Evolutionary conservation across 2,113 vertebrate genomes (phyloP).

Genomic region (Rattus rattus): DNA sequence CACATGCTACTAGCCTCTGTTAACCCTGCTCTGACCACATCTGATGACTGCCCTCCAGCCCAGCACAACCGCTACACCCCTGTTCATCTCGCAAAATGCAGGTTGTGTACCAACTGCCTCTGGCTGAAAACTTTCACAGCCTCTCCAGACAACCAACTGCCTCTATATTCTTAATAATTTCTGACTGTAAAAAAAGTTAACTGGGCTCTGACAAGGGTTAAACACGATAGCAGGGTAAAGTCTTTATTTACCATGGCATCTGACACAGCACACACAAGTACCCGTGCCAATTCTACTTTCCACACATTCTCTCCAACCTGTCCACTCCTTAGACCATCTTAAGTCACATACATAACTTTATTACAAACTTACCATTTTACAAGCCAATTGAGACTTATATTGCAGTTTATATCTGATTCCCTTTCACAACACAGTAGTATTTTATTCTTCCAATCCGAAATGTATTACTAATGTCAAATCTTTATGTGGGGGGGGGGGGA

Average conservation of each 20-base stretch:
- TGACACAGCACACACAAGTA: neutral
- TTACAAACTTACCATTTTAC: conserved; percentile 3
- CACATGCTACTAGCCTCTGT: neutral
- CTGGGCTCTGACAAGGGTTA: neutral
- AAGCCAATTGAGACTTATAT: neutral
- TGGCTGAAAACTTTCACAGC: neutral
- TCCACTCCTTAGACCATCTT: neutral
- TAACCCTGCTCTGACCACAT: neutral
- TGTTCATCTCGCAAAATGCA: neutral
- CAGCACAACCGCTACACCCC: neutral
- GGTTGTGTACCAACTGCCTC: neutral
- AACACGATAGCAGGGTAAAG: neutral
- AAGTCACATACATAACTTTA: neutral
- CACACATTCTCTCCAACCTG: neutral
- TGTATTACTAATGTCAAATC: neutral
- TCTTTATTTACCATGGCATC: neutral
- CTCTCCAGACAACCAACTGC: neutral
- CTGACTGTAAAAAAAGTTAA: conserved; percentile 18
- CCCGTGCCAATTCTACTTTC: neutral
- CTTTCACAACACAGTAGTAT: neutral
- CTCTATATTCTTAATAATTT: conserved; percentile 37
- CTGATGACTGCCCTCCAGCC: neutral
- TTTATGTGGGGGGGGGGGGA: neutral
- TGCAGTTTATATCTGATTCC: neutral
- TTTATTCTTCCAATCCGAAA: conserved; percentile 16